Evolutionary conservation across 2,888 invertebrate genomes (phyloP).

Genomic region (Hylaea fasciaria): DNA sequence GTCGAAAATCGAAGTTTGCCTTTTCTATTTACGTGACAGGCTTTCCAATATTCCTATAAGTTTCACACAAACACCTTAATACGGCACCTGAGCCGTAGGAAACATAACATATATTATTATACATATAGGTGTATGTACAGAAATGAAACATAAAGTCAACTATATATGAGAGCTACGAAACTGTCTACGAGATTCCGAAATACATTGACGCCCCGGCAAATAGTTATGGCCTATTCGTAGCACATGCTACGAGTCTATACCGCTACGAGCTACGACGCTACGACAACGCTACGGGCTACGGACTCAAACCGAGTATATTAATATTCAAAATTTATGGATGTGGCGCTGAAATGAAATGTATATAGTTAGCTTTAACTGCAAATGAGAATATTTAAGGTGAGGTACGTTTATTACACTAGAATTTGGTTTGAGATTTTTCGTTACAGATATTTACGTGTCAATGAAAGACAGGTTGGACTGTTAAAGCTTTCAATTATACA

Average conservation of each 20-base stretch:
- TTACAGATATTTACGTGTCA: not conserved
- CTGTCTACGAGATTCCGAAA: conserved; percentile 43
- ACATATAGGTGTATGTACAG: not conserved
- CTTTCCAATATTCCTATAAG: conserved; percentile 13
- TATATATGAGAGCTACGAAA: conserved; percentile 22
- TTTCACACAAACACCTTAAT: conserved; percentile 17
- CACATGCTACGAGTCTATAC: conserved; percentile 53
- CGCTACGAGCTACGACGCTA: conserved; percentile 32
- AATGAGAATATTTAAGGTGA: not conserved
- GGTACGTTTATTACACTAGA: not conserved
- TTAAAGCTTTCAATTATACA: not conserved
- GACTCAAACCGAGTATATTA: conserved; percentile 32
- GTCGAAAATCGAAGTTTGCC: conserved; percentile 3
- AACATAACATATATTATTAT: not conserved
- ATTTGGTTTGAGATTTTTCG: not conserved
- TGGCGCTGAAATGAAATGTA: too few relatives aligned
- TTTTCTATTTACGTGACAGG: conserved; percentile 20
- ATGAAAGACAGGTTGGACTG: not conserved
- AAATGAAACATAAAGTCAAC: conserved; percentile 9
- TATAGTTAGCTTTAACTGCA: too few relatives aligned
- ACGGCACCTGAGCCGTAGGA: conserved; percentile 12
- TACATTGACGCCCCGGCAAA: conserved; percentile 47
- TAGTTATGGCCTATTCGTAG: conserved; percentile 55
- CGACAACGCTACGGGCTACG: conserved; percentile 15
- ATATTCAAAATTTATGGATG: conserved; percentile 19